phyloP scores from a whole-genome alignment of 2,797 vertebrate species.

The Brotula barbata region DNA sequence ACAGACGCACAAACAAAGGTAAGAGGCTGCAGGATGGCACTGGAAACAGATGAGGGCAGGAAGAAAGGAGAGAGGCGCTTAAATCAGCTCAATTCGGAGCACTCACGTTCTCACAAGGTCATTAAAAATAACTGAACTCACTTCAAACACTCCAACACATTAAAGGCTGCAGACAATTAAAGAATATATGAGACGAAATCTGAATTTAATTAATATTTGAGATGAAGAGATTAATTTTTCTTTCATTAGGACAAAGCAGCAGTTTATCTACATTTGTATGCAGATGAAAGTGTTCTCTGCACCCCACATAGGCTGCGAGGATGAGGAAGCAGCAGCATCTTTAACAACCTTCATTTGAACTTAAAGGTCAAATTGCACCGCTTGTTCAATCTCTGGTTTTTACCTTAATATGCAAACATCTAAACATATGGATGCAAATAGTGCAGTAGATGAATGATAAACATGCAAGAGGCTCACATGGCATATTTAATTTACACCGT shows the following conservation, averaged over 20 bases:
- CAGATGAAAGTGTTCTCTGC: slow-evolving; percentile 45
- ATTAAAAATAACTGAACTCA: not conserved
- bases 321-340: slow-evolving; percentile 38
- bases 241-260: slow-evolving; percentile 37
- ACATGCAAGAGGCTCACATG: no score
- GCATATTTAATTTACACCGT: slow-evolving; percentile 14
- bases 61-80: slow-evolving; percentile 6
- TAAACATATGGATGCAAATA: no score
- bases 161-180: no score
- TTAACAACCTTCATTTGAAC: slow-evolving; percentile 45
- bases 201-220: slow-evolving; percentile 1
- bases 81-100: slow-evolving; percentile 3
- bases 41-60: slow-evolving; percentile 14
- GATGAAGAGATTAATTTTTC: slow-evolving; percentile 10
- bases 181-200: slow-evolving; percentile 18
- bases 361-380: slow-evolving; percentile 64
- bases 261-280: slow-evolving; percentile 19
- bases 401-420: slow-evolving; percentile 59
- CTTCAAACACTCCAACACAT: no score
- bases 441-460: slow-evolving; percentile 23
- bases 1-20: slow-evolving; percentile 68
- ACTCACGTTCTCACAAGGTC: not conserved
- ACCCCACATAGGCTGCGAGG: slow-evolving; percentile 56
- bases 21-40: slow-evolving; percentile 34
- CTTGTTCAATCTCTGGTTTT: slow-evolving; percentile 55